phyloP scores from a whole-genome alignment of 2,113 vertebrate species.

The Calidris pugnax region DNA sequence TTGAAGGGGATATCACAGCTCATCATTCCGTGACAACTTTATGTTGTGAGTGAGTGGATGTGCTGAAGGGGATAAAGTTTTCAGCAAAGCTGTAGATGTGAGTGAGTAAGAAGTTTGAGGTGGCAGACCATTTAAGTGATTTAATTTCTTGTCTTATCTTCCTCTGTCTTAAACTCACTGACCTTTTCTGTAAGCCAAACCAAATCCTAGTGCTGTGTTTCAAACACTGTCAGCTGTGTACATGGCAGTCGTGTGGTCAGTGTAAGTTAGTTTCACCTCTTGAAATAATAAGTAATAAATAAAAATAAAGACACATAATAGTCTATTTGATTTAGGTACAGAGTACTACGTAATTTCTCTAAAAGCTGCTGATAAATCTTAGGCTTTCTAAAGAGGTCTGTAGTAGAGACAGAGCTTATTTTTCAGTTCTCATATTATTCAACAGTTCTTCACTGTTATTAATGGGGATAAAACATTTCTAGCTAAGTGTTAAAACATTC shows the following conservation, averaged over 20 bases:
- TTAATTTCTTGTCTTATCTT: background rate
- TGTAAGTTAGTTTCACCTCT: background rate
- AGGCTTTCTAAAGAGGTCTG: background rate
- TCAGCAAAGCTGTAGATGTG: background rate
- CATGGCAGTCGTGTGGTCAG: background rate
- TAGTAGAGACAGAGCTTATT: background rate
- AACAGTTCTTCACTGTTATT: background rate
- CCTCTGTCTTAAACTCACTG: background rate
- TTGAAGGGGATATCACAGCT: background rate
- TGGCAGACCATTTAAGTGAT: background rate
- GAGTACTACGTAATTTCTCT: background rate
- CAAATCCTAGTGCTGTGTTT: background rate
- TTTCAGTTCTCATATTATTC: background rate
- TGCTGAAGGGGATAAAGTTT: background rate
- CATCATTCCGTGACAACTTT: background rate
- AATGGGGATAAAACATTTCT: conserved; percentile 29
- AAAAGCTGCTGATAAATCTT: background rate
- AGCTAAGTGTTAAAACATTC: background rate
- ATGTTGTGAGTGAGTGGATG: too few species aligned
- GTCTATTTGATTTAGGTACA: background rate
- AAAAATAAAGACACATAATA: background rate
- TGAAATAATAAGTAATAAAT: background rate
- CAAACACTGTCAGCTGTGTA: background rate
- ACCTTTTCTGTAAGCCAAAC: background rate
- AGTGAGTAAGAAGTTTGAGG: background rate